Conservation (phyloP, 1,140 invertebrate genomes). For the Colletes gigas region DNA sequence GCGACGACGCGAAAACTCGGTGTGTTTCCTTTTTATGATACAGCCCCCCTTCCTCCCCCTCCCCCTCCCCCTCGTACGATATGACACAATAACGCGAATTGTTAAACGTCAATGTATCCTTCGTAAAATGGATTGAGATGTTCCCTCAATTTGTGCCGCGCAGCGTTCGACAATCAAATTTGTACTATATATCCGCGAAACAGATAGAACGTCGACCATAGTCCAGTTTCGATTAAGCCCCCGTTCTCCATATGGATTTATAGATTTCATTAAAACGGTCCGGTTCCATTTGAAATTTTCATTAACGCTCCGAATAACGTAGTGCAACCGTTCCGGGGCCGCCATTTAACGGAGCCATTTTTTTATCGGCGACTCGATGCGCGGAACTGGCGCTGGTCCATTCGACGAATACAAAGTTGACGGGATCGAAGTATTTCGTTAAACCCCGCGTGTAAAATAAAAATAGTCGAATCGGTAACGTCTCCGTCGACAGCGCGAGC, state of each 20-base stretch:
- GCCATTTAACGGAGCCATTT: background rate
- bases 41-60: background rate
- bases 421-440: too few species aligned
- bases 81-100: constrained; percentile 6
- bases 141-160: background rate
- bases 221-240: constrained; percentile 36
- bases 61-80: too few species aligned
- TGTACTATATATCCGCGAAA: constrained; percentile 7
- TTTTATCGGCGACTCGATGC: background rate
- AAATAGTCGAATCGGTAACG: background rate
- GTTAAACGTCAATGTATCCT: constrained; percentile 4
- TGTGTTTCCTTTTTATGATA: background rate
- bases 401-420: too few species aligned
- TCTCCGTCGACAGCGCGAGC: background rate
- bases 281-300: constrained; percentile 37
- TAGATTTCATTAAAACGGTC: constrained; percentile 37
- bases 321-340: background rate
- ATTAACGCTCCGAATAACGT: constrained; percentile 20
- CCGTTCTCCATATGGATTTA: constrained; percentile 19
- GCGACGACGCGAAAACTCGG: background rate
- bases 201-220: background rate
- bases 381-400: too few species aligned
- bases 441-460: too few species aligned
- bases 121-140: constrained; percentile 18
- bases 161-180: constrained; percentile 5